Percentiles rank a stretch among this genome's conserved stretches.
Conservation (phyloP, 2,888 invertebrate species). For the Cheilosia soror region DNA sequence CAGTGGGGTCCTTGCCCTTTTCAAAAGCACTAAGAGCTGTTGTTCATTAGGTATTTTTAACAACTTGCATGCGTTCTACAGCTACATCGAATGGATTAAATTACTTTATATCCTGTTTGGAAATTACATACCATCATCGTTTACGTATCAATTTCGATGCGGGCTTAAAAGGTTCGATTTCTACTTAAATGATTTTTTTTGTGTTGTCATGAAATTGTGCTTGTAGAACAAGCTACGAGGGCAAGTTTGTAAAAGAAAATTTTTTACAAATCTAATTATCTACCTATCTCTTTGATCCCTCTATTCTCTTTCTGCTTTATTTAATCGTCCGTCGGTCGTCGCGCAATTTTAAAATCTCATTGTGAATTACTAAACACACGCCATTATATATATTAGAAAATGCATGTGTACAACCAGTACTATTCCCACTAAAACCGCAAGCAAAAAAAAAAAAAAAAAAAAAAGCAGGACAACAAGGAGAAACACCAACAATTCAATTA, state of each 20-base stretch:
- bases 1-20: constrained; percentile 3
- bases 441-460: constrained; percentile 19
- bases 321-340: neutral
- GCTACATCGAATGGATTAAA: constrained; percentile 26
- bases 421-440: constrained; percentile 24
- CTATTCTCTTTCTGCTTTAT: constrained; percentile 25
- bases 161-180: constrained; percentile 25
- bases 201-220: constrained; percentile 16
- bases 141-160: constrained; percentile 41
- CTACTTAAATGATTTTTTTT: constrained; percentile 1
- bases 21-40: neutral
- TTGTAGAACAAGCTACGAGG: neutral
- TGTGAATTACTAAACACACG: constrained; percentile 50
- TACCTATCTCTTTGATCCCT: constrained; percentile 27
- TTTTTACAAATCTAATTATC: constrained; percentile 69
- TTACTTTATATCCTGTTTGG: constrained; percentile 48
- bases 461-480: constrained; percentile 33
- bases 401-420: constrained; percentile 24
- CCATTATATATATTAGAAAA: neutral
- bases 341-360: constrained; percentile 49
- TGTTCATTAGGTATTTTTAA: neutral
- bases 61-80: neutral
- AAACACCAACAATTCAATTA: constrained; percentile 54
- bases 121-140: neutral
- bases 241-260: neutral